phyloP scores from a whole-genome alignment of 2,113 vertebrate species.

The Phocoena phocoena region DNA sequence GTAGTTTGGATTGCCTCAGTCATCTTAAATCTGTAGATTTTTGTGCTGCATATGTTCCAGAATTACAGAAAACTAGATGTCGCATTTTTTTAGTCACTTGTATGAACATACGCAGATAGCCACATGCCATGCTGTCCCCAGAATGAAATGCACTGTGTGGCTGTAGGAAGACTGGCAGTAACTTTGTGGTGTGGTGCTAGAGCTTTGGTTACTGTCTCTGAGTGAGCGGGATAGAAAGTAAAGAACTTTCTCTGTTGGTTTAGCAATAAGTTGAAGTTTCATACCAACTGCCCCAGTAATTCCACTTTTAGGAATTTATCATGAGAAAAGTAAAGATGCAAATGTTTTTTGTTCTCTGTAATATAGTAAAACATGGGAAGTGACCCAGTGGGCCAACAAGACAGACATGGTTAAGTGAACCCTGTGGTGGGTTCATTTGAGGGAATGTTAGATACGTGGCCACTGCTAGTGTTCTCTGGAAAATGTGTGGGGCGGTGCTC shows the following conservation, averaged over 20 bases:
- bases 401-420: too few species aligned
- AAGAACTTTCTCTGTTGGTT: not conserved
- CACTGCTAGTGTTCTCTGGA: not conserved
- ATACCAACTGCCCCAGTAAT: not conserved
- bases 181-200: not conserved
- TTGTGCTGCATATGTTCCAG: not conserved
- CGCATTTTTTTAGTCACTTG: not conserved
- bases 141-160: accelerated
- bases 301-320: not conserved
- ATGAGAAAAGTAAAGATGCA: not conserved
- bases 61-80: not conserved
- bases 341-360: not conserved
- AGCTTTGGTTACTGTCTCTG: not conserved
- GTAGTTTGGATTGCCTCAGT: too few species aligned
- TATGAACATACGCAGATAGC: not conserved
- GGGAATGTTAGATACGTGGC: accelerated
- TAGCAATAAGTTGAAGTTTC: not conserved
- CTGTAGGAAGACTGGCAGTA: not conserved
- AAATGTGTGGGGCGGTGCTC: not conserved
- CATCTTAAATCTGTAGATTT: not conserved
- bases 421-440: accelerated
- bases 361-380: not conserved
- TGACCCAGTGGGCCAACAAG: too few species aligned
- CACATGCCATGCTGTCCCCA: accelerated
- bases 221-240: not conserved